These are phyloP conservation scores for Resseliella maxima DNA, from an alignment of 2,888 invertebrate species.

Conservation along the genomic window DNA sequence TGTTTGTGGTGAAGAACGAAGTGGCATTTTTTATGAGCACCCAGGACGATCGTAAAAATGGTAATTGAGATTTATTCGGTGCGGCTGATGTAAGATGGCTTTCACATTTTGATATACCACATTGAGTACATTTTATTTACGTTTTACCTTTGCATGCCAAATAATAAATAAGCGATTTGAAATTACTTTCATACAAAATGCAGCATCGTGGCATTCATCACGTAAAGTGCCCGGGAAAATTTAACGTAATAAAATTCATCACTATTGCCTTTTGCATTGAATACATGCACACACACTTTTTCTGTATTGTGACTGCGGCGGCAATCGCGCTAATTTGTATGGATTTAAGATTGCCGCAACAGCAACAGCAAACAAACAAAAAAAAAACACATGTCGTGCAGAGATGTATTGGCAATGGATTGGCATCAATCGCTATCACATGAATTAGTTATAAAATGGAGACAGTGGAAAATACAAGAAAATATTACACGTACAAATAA, in stretches of 20 bases:
- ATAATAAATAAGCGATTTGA: conserved; percentile 38
- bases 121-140: neutral
- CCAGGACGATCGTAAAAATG: conserved; percentile 57
- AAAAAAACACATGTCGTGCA: neutral
- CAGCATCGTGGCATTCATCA: conserved; percentile 36
- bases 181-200: conserved; percentile 40
- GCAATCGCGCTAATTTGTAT: conserved; percentile 51
- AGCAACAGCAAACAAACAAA: neutral
- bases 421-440: conserved; percentile 7
- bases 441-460: conserved; percentile 44
- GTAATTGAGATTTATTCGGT: conserved; percentile 57
- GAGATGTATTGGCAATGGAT: neutral
- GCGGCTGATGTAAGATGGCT: neutral
- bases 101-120: conserved; percentile 24
- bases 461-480: too few species aligned
- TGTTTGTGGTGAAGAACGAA: neutral
- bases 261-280: conserved; percentile 3
- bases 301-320: neutral
- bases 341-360: neutral
- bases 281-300: neutral
- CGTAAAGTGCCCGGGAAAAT: conserved; percentile 46
- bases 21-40: conserved; percentile 56
- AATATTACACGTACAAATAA: conserved; percentile 11
- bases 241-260: conserved; percentile 53
- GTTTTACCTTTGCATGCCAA: conserved; percentile 54